Conservation (phyloP, 2,888 invertebrate genomes). For the Himalopsyche anomala region DNA sequence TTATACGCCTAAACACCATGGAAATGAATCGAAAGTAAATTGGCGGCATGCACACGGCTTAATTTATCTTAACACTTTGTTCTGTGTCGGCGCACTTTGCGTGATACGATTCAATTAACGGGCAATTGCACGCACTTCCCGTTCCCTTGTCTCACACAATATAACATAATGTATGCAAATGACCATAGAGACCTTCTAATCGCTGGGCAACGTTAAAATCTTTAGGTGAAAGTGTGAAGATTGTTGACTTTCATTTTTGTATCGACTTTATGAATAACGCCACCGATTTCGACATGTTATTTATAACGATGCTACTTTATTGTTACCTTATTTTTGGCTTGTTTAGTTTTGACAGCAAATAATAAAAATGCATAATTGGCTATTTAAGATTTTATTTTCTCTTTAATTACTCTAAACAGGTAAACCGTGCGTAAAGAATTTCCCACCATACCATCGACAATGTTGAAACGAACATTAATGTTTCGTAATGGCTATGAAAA, state of each 20-base stretch:
- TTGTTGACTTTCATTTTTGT: constrained; percentile 33
- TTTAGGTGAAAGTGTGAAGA: constrained; percentile 46
- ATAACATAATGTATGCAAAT: constrained; percentile 38
- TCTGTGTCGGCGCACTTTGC: constrained; percentile 10
- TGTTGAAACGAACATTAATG: no score
- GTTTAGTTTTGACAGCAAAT: not conserved
- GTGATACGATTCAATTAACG: constrained; percentile 35
- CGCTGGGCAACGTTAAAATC: constrained; percentile 35
- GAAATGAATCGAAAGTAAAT: constrained; percentile 40
- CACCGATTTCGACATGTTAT: constrained; percentile 23
- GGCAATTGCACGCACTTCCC: constrained; percentile 32
- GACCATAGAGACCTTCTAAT: constrained; percentile 36
- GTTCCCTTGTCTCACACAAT: constrained; percentile 38
- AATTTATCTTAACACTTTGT: constrained; percentile 39
- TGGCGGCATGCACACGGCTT: constrained; percentile 27
- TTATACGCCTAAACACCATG: not conserved
- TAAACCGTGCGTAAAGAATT: no score
- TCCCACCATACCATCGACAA: no score
- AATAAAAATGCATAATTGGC: not conserved
- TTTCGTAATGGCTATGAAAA: no score
- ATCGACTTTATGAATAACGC: constrained; percentile 22
- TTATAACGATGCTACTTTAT: not conserved
- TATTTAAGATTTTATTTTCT: not conserved
- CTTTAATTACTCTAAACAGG: not conserved
- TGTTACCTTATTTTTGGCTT: not conserved